phyloP scores from a whole-genome alignment of 2,113 vertebrate species.

The Macrotus californicus region DNA sequence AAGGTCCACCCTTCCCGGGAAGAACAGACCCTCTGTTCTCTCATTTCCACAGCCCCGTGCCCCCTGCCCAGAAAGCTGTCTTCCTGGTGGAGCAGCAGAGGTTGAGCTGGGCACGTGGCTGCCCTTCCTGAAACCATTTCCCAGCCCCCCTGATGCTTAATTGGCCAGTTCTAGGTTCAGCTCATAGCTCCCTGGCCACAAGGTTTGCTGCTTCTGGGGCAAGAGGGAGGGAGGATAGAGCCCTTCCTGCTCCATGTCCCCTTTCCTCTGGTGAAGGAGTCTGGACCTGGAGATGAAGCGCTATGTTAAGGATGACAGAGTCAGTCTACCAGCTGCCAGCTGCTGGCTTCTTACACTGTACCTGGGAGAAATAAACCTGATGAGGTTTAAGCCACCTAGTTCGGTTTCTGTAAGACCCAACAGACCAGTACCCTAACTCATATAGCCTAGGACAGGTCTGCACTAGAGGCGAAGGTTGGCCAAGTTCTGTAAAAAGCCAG shows the following conservation, averaged over 20 bases:
- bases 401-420: neutral
- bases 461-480: neutral
- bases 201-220: neutral
- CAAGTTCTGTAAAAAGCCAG: neutral
- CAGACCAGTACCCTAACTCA: neutral
- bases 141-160: neutral
- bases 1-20: neutral
- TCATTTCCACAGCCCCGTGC: fast-evolving
- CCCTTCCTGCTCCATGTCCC: fast-evolving
- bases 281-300: neutral
- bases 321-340: neutral
- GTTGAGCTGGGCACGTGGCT: neutral
- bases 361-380: neutral
- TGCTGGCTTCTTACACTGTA: neutral
- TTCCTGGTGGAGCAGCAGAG: neutral
- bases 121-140: neutral
- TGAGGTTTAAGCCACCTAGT: neutral
- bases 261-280: neutral
- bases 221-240: neutral
- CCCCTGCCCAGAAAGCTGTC: neutral
- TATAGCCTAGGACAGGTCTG: fast-evolving
- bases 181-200: neutral
- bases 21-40: neutral
- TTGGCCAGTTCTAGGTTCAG: fast-evolving
- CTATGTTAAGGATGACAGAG: neutral